These are phyloP conservation scores for Epistrophe eligans DNA, from an alignment of 2,888 invertebrate genomes.

Conservation along the genomic window DNA sequence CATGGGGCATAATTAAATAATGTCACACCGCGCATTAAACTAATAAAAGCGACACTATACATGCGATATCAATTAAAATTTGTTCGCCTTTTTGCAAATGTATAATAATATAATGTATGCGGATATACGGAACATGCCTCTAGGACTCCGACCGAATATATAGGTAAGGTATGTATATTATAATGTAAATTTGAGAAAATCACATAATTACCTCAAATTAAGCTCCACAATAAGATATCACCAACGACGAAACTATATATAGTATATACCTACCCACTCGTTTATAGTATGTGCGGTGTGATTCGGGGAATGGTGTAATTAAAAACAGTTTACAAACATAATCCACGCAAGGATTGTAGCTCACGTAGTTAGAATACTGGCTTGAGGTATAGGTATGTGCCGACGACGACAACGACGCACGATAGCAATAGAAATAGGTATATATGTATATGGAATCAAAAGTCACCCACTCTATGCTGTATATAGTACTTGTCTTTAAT, in stretches of 20 bases:
- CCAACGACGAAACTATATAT: slow-evolving; percentile 30
- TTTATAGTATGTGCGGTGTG: not conserved
- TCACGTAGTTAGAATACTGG: slow-evolving; percentile 3
- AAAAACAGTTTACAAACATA: slow-evolving; percentile 74
- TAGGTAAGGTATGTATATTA: slow-evolving; percentile 1
- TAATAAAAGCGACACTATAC: slow-evolving; percentile 66
- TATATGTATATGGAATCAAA: slow-evolving; percentile 26
- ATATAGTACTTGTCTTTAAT: slow-evolving; percentile 40
- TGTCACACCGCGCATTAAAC: slow-evolving; percentile 67
- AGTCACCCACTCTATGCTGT: slow-evolving; percentile 34
- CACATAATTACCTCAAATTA: slow-evolving; percentile 72
- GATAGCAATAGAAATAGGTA: not conserved
- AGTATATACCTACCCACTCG: not conserved
- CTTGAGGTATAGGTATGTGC: slow-evolving; percentile 24
- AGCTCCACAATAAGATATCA: slow-evolving; percentile 63
- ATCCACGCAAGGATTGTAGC: slow-evolving; percentile 60
- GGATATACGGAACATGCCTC: slow-evolving; percentile 1
- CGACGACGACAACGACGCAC: not conserved
- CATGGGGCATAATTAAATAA: slow-evolving; percentile 52
- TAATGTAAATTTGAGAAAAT: slow-evolving; percentile 74
- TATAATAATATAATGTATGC: slow-evolving; percentile 13
- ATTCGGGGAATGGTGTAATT: slow-evolving; percentile 63
- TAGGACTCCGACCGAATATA: not conserved
- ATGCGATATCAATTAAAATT: slow-evolving; percentile 74
- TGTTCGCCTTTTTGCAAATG: slow-evolving; percentile 52